Conservation (phyloP, 2,888 invertebrate species). For the Hermodice carunculata region DNA sequence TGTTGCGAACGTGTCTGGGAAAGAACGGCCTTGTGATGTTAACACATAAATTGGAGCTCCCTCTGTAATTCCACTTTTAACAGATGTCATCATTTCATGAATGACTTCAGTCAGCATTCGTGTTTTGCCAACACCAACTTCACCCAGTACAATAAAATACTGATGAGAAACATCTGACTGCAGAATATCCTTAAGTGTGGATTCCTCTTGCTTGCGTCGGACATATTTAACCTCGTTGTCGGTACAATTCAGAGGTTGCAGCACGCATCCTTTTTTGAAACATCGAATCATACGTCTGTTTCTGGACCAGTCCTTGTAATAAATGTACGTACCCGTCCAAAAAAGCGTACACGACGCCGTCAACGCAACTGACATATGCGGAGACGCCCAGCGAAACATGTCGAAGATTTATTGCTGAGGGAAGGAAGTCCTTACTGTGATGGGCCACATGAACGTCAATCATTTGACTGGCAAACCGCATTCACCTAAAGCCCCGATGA, state of each 20-base stretch:
- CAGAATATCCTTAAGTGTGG: slow-evolving; percentile 4
- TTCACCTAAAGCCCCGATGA: no score
- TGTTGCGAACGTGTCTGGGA: slow-evolving; percentile 37
- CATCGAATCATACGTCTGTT: slow-evolving; percentile 26
- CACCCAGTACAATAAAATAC: slow-evolving; percentile 41
- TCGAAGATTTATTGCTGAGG: no score
- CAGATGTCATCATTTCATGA: slow-evolving; percentile 24
- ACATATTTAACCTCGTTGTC: slow-evolving; percentile 28
- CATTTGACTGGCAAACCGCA: no score
- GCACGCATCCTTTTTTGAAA: slow-evolving; percentile 34
- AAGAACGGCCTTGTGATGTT: slow-evolving; percentile 35
- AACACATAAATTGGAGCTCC: slow-evolving; percentile 40
- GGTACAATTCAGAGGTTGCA: slow-evolving; percentile 35
- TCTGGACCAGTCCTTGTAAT: slow-evolving; percentile 33
- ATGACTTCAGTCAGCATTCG: slow-evolving; percentile 34
- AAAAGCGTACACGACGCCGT: slow-evolving; percentile 9
- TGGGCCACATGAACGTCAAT: no score
- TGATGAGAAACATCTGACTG: slow-evolving; percentile 26
- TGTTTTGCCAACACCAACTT: slow-evolving; percentile 41
- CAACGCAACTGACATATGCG: no score
- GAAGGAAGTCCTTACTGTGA: no score
- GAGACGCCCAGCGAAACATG: no score
- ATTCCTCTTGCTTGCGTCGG: slow-evolving; percentile 3
- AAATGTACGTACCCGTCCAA: slow-evolving; percentile 34
- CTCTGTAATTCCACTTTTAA: slow-evolving; percentile 4